Evolutionary conservation across 2,113 vertebrate species (phyloP), one percentile per base, ranked within the genome.

Genomic region (Tenrec ecaudatus): DNA sequence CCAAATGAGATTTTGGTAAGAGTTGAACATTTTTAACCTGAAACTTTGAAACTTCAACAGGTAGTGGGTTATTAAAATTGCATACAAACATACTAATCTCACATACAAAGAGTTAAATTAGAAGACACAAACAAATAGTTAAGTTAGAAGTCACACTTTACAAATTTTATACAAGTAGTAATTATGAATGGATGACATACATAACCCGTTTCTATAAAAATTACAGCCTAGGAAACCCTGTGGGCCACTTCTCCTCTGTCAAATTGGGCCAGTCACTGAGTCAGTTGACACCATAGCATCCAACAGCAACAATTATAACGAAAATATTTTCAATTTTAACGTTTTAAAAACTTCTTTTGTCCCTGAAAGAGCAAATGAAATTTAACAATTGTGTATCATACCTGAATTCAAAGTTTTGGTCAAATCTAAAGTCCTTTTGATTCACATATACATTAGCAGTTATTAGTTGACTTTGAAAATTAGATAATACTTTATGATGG

Each of bases 401-500:
- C 97, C 96, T 98, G 95, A 93, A 96, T 95, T 97, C 96, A 97
- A 96, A 66, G 86, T 88, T 97, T 98, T 94, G 96, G 96, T 95
- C 64, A 96, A 97, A 95, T 86, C 93, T 89, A 96, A 97, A 97
- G 97, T 86, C 96, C 69, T 96, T 98, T 98, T 96, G 95, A 98
- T 96, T 98, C 97, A 97, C 95, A 93, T 89, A 96, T 97, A 97
- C 95, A 98, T 98, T 98, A 98, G 98, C 98, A 98, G 98, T 98
- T 98, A 98, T 98, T 98, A 98, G 98, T 98, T 98, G 98, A 98
- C 97, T 97, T 98, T 98, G 97, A 96, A 97, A 97, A 95, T 97
- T 96, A 96, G 96, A 96, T 93, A 93, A 97, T 98, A 96, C 95
- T 97, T 98, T 97, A 97, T 91, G 94, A 97, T 97, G 97, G 97